A percentile compares a stretch with the other conserved stretches of the same genome.
Evolutionary conservation across 2,888 invertebrate genomes (phyloP).

Genomic region (Dendrolimus houi): DNA sequence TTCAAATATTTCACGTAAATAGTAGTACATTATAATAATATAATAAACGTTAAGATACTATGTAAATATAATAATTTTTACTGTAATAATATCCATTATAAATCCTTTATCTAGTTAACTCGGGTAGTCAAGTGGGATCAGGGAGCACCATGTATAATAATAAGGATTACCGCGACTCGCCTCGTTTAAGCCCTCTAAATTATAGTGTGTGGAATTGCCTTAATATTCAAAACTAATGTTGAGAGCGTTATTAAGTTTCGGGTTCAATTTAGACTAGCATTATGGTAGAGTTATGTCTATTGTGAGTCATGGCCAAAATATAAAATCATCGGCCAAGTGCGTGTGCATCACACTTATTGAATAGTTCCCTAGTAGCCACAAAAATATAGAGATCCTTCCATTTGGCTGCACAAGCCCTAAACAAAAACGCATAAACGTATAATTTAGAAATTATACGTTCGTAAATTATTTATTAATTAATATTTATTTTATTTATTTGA

Average conservation of each 20-base stretch:
- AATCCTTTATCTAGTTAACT: background rate
- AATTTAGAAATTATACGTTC: too few species aligned
- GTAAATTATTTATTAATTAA: too few species aligned
- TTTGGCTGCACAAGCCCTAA: too few species aligned
- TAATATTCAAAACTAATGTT: background rate
- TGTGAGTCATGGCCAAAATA: too few species aligned
- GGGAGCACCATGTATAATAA: background rate
- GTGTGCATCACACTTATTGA: too few species aligned
- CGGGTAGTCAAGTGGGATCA: background rate
- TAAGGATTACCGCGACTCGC: background rate
- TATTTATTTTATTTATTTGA: too few species aligned
- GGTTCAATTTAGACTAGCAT: background rate
- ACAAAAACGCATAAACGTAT: too few species aligned
- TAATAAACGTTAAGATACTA: slow-evolving; percentile 1
- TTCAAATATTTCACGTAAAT: too few species aligned
- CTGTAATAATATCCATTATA: background rate
- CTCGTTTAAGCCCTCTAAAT: background rate
- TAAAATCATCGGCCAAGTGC: too few species aligned
- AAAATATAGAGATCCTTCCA: too few species aligned
- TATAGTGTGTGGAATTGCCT: background rate
- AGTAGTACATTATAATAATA: background rate
- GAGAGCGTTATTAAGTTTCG: background rate
- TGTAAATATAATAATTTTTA: background rate
- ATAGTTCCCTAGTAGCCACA: too few species aligned
- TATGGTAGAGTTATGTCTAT: too few species aligned